phyloP scores from a whole-genome alignment of 1,140 invertebrate species.

The Drosophila lini region DNA sequence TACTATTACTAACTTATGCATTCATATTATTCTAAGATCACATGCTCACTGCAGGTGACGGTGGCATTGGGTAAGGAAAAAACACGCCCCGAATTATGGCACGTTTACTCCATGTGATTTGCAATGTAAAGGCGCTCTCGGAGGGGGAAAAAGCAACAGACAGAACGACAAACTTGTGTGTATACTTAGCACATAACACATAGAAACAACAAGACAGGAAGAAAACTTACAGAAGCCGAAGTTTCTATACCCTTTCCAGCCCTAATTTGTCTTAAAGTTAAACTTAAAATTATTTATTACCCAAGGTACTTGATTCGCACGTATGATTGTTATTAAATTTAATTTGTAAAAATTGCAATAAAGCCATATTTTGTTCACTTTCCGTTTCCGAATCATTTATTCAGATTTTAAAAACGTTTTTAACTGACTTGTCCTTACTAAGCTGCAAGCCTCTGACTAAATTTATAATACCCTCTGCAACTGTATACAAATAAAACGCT shows the following conservation, averaged over 20 bases:
- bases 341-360: neutral
- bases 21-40: neutral
- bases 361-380: neutral
- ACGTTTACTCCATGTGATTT: slow-evolving; percentile 4
- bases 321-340: neutral
- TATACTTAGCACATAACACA: slow-evolving; percentile 5
- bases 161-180: slow-evolving; percentile 7
- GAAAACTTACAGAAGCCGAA: neutral
- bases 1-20: neutral
- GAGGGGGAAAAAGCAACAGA: neutral
- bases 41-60: too few species aligned
- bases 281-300: neutral
- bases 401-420: neutral
- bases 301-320: neutral
- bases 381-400: too few species aligned
- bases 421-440: neutral
- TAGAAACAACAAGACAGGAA: neutral
- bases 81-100: neutral
- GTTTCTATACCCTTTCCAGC: neutral
- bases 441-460: neutral
- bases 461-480: neutral
- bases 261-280: neutral
- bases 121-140: neutral
- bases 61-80: too few species aligned
- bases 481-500: slow-evolving; percentile 6